These are phyloP conservation scores for Chelon labrosus DNA, from an alignment of 2,797 vertebrate species.

Conservation along the genomic window DNA sequence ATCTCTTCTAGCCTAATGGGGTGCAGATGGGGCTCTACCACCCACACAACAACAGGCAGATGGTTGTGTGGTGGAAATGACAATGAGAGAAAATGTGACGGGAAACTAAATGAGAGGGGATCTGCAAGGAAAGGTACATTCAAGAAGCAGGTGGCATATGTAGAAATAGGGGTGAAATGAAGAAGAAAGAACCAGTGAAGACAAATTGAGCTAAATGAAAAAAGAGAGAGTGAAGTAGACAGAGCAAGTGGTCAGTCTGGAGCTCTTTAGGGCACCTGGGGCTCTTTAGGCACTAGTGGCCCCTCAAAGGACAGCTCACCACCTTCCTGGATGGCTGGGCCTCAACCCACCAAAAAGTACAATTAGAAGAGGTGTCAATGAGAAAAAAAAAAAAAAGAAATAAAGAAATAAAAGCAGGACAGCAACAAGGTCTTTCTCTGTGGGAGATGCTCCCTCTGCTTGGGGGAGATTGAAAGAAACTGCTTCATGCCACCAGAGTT, in stretches of 20 bases:
- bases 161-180: slow-evolving; percentile 22
- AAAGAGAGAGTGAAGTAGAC: slow-evolving; percentile 7
- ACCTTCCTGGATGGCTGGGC: slow-evolving; percentile 25
- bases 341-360: slow-evolving; percentile 37
- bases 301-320: slow-evolving; percentile 35
- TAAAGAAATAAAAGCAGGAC: neutral
- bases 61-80: slow-evolving; percentile 34
- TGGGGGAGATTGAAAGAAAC: slow-evolving; percentile 7
- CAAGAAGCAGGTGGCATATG: neutral
- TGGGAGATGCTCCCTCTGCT: neutral
- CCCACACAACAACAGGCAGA: slow-evolving; percentile 25
- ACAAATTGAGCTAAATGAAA: slow-evolving; percentile 40
- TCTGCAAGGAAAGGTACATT: neutral
- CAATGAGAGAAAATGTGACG: slow-evolving; percentile 52
- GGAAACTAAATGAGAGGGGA: slow-evolving; percentile 36
- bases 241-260: slow-evolving; percentile 41
- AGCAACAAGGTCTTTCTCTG: slow-evolving; percentile 18
- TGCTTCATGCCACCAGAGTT: slow-evolving; percentile 41
- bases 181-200: slow-evolving; percentile 11
- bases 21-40: slow-evolving; percentile 46
- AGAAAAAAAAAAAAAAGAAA: neutral
- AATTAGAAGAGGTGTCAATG: slow-evolving; percentile 39
- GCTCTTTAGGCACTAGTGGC: slow-evolving; percentile 15
- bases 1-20: slow-evolving; percentile 53
- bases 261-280: slow-evolving; percentile 3